Base-by-base conservation (phyloP, 2,888 invertebrate genomes). In the Drosophila vallismaia region DNA sequence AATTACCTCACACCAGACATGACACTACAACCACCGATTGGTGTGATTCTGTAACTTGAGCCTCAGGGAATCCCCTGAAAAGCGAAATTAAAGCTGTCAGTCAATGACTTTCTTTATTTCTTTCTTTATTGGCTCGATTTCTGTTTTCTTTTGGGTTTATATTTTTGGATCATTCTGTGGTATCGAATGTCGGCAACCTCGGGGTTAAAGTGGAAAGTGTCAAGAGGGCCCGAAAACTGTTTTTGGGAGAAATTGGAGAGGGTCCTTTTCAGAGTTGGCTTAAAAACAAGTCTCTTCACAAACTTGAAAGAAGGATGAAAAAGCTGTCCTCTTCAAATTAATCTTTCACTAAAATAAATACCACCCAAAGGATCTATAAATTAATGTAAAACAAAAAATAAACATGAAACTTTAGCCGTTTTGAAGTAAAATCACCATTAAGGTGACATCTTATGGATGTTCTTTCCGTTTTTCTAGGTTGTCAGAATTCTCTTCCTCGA, bases 1-100 rank as follows among this genome's bases (percentile, higher is more conserved):
- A 62, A 71, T 73, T 62, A 73, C 60, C 67, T 57, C 51, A 44
- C 59, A 14, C 31, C 44, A 52, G 38, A 9, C 10, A 9, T 4
- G 9, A 44, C 2, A 24, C 8, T 10, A 19, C 29, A 36, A 59
- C 31, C 40, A 10, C 29, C 33, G 19, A 38, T 48, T 36, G 44
- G 36, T 68, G 69, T 58, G 74, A 53, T 71, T 70, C 33, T 40
- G 83, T 87, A 83, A 83, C 70, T 75, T 69, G 88, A 83, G 72
- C n/a, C 53, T 12, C 62, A 71, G 86, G 72, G 82, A 86, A 82
- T 82, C 82, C 82, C 85, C 84, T 78, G 69, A 82, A 82, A 56
- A 66, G 68, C 68, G 52, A 58, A 68, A 69, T 31, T 48, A 29
- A 58, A 68, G 48, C 70, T 69, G 70, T 48, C 68, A 42, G 36